These are phyloP conservation scores for Conops quadrifasciatus DNA, from an alignment of 2,888 invertebrate species.

Conservation along the genomic window DNA sequence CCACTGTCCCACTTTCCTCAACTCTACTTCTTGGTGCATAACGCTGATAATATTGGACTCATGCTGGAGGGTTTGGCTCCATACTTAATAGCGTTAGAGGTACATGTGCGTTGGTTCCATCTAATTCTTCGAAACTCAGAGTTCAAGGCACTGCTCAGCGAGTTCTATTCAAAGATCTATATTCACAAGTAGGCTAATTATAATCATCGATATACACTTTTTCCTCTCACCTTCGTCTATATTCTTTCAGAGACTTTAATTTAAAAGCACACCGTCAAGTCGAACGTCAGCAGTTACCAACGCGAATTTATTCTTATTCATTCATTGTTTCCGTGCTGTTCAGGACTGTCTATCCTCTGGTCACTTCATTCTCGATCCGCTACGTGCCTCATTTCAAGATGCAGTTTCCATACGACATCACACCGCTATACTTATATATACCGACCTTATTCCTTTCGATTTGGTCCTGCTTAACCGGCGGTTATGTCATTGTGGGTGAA, in stretches of 20 bases:
- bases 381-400: constrained; percentile 53
- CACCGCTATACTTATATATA: constrained; percentile 44
- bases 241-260: constrained; percentile 40
- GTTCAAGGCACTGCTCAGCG: constrained; percentile 49
- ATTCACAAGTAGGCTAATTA: constrained; percentile 44
- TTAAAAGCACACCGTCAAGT: constrained; percentile 44
- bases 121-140: constrained; percentile 37
- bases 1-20: constrained; percentile 40
- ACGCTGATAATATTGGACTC: constrained; percentile 41
- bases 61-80: constrained; percentile 39
- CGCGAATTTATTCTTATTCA: constrained; percentile 47
- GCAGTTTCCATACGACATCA: constrained; percentile 51
- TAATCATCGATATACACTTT: constrained; percentile 1
- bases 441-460: constrained; percentile 46
- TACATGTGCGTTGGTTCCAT: constrained; percentile 41
- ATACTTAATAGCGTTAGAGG: constrained; percentile 43
- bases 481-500: constrained; percentile 51
- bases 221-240: not conserved
- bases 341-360: constrained; percentile 47
- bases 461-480: constrained; percentile 51
- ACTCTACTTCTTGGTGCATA: constrained; percentile 38
- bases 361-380: constrained; percentile 46
- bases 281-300: constrained; percentile 48
- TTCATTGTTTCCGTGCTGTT: constrained; percentile 50
- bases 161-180: constrained; percentile 53